Percentiles rank a stretch among this genome's conserved stretches.
These are phyloP conservation scores for Sarcophaga bullata DNA, from an alignment of 1,140 invertebrate genomes.

Conservation along the genomic window DNA sequence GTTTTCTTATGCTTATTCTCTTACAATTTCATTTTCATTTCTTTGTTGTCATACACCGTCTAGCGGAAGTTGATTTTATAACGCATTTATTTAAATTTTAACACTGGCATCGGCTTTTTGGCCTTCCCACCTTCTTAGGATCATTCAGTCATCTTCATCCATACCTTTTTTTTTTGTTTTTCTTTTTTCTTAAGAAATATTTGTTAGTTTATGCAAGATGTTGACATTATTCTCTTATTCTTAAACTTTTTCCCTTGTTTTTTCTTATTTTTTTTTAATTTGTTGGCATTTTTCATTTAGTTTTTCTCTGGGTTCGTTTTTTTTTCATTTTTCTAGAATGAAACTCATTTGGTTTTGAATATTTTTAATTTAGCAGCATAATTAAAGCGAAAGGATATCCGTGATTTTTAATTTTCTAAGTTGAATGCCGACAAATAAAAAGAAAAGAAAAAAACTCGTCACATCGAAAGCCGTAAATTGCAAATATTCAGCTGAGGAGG, in stretches of 20 bases:
- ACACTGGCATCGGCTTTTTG: constrained; percentile 31
- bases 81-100: constrained; percentile 38
- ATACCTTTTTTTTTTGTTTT: neutral
- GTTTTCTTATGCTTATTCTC: neutral
- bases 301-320: neutral
- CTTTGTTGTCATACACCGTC: neutral
- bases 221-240: too few relatives aligned
- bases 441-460: neutral
- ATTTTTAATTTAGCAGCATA: constrained; percentile 36
- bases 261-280: neutral
- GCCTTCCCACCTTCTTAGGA: neutral
- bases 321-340: neutral
- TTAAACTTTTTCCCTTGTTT: too few relatives aligned
- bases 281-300: neutral
- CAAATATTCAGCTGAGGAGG: neutral
- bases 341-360: constrained; percentile 28
- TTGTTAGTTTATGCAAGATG: neutral
- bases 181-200: neutral
- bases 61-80: constrained; percentile 35
- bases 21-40: neutral
- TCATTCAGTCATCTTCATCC: too few relatives aligned
- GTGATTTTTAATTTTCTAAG: constrained; percentile 36
- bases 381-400: constrained; percentile 38
- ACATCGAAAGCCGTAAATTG: neutral
- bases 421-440: neutral